phyloP scores from a whole-genome alignment of 2,797 vertebrate species.

The Trichosurus vulpecula region DNA sequence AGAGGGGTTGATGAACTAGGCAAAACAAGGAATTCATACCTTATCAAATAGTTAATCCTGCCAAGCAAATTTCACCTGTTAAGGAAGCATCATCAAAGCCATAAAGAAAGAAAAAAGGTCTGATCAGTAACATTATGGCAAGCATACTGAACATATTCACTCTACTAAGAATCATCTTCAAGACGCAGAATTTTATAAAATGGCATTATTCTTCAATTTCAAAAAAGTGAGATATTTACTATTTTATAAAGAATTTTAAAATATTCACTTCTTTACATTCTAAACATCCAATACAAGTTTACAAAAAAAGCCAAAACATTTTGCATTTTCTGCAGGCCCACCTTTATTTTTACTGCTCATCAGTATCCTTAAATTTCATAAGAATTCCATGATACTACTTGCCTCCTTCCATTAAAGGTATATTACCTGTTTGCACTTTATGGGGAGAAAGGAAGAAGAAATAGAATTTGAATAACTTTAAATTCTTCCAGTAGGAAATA shows the following conservation, averaged over 20 bases:
- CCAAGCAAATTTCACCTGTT: background rate
- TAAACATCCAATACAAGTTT: background rate
- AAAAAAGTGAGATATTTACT: background rate
- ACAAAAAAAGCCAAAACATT: background rate
- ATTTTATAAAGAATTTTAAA: background rate
- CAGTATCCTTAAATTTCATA: background rate
- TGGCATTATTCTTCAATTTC: background rate
- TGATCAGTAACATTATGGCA: background rate
- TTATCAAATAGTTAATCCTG: background rate
- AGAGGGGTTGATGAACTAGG: background rate
- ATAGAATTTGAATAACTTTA: background rate
- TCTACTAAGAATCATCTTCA: background rate
- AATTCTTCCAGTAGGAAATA: background rate
- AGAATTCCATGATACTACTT: background rate
- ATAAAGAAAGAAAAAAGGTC: background rate
- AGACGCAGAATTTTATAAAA: background rate
- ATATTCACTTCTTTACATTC: background rate
- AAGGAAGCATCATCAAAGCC: background rate
- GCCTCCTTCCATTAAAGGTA: background rate
- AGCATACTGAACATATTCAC: background rate
- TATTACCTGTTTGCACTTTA: background rate
- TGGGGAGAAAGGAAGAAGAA: background rate
- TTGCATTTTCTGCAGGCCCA: background rate
- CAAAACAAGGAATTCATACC: background rate
- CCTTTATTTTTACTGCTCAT: background rate